phyloP scores from a whole-genome alignment of 37 sponge, comb jelly and placozoan genomes.

The Cliona cf. orientalis region DNA sequence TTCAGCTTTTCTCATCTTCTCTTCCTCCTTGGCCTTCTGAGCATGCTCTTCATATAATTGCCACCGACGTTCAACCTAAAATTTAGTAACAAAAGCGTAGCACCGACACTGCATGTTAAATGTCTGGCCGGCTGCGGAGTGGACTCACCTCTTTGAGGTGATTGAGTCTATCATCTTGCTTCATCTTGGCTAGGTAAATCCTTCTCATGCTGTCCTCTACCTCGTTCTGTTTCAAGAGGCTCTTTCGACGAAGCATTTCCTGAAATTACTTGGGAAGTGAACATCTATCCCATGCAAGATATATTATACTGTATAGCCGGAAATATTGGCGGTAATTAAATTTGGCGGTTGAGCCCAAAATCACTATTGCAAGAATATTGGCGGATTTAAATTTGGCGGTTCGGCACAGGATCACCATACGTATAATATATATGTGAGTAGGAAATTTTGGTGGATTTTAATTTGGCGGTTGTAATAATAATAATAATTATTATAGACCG shows the following conservation, averaged over 20 bases:
- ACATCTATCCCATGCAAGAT: not conserved
- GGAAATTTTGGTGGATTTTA: too few species aligned
- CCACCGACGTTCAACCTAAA: constrained; percentile 4
- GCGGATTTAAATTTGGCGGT: too few species aligned
- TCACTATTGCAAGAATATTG: too few species aligned
- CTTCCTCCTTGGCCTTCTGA: constrained; percentile 14
- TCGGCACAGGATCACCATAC: too few species aligned
- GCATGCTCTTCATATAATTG: constrained; percentile 16
- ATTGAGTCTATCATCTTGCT: not conserved
- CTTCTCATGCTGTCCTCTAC: not conserved
- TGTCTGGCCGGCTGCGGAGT: not conserved
- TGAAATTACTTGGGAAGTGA: not conserved
- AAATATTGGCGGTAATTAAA: not conserved
- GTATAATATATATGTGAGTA: too few species aligned
- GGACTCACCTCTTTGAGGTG: constrained; percentile 4
- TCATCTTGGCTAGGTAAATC: not conserved
- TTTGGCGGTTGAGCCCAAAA: too few species aligned
- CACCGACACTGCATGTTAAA: not conserved
- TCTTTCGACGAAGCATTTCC: constrained; percentile 1
- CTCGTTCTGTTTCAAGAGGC: not conserved
- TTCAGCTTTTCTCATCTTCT: constrained; percentile 9
- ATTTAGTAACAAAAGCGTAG: not conserved
- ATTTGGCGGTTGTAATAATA: too few species aligned
- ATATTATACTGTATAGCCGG: not conserved
- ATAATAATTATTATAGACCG: too few species aligned